Base-by-base conservation (phyloP, 2,113 vertebrate genomes). In the Probosciger aterrimus region DNA sequence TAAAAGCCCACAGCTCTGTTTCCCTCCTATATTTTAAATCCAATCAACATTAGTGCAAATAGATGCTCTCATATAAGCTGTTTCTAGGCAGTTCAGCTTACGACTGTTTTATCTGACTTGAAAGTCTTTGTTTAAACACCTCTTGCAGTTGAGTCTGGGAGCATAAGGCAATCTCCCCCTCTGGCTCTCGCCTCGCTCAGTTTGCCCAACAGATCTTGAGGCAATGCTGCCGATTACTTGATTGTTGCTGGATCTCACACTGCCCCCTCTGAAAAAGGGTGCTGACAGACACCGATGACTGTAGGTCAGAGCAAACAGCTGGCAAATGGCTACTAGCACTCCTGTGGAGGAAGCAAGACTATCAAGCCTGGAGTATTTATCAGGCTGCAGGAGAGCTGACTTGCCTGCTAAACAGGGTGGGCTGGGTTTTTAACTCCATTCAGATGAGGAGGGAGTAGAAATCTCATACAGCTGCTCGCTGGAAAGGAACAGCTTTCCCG, bases 231-330 rank as follows among this genome's bases (percentile, higher is more conserved):
- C 28, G 37, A 86, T 81, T 67, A 71, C 60, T 83, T 52, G 77
- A 52, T 7, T 84, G 86, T 30, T 47, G 39, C 44, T 43, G 11
- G 55, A 82, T 57, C 69, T 92, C 69, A 28, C 59, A 0, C 33
- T 68, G 71, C n/a, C 82, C 83, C 86, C 80, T 83, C 90, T 59
- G 74, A 86, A 62, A 74, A 60, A 16, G 47, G 2, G 24, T 47
- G 33, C 3, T 55, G 93, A 82, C 88, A 88, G 90, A 76, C 52
- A 82, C 37, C 1, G 0, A 50, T 74, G 85, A 47, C 79, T 82
- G 87, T 4, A 90, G 94, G 94, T 88, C 93, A 91, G 92, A 92
- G 73, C 81, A 77, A 94, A 89, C 94, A 95, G 91, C 94, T 94
- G 93, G 90, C 86, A 94, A 92, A 88, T 33, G 60, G 77, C 80